Evolutionary conservation across 64 coral and sea anemone genomes (phyloP), one percentile per base, ranked within the genome.

Genomic region (Trachythela sp.): DNA sequence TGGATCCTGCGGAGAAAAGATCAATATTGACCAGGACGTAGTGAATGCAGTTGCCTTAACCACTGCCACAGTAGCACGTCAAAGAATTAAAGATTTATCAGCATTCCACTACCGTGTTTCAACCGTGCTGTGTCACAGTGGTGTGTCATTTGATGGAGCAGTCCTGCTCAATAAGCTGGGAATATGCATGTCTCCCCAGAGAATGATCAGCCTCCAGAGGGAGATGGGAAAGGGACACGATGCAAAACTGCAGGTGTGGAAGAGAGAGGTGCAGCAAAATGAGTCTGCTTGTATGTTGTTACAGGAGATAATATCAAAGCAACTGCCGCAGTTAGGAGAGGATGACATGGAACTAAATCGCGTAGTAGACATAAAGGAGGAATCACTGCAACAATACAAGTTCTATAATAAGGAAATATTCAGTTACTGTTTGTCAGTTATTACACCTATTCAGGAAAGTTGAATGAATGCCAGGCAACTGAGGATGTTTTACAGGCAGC

Each of bases 141-240:
- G 71, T 35, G 32, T 77, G 29, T 77, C 32, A 35, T 77, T 77
- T 38, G 71, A 77, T 35, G 71, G 71, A 22, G 71, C 71, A 22
- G 71, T 77, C 71, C 29, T 77, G 11, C 58, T 88, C 30, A 88
- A 88, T 64, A 60, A 32, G 36, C 37, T 88, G 54, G 87, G 87
- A 42, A 40, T 88, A 41, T 72, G 54, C 32, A 88, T 72, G 87
- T 88, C 87, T 24, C 34, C 56, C 4, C 87, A 88, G 40, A 71
- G 87, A 31, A 70, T 88, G 58, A 48, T 88, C 87, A 36, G 32
- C 32, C 33, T 89, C 17, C 75, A 84, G 18, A 70, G 85, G 33
- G 68, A 91, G 39, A 91, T 91, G 83, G 84, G 83, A 30, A 77
- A 91, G 33, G 84, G 70, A 32, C 70, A 70, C 32, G 89, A 91